Evolutionary conservation across 2,888 invertebrate genomes (phyloP).

Genomic region (Conus canariensis): DNA sequence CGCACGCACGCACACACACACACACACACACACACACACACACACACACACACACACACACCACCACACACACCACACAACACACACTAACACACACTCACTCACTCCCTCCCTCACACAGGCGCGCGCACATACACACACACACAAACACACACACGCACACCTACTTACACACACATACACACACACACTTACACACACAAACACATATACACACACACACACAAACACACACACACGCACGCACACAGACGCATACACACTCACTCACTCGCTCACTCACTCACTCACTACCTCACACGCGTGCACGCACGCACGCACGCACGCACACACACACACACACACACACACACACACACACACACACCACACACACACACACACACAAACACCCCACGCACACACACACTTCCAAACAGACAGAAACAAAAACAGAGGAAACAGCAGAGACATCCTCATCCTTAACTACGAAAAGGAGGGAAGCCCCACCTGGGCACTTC

Average conservation of each 20-base stretch:
- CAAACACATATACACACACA: constrained; percentile 14
- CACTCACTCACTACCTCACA: background rate
- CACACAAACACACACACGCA: constrained; percentile 11
- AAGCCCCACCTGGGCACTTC: constrained; percentile 85
- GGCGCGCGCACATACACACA: background rate
- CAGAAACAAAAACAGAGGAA: too few species aligned
- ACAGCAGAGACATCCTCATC: too few species aligned
- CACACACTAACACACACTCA: constrained; percentile 7
- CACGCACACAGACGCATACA: background rate
- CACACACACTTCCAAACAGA: too few species aligned
- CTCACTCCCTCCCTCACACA: background rate
- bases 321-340: background rate
- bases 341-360: background rate
- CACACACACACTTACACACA: background rate
- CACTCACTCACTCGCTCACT: background rate
- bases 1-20: too few species aligned
- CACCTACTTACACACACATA: background rate
- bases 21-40: too few species aligned
- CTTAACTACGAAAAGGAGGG: too few species aligned
- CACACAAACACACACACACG: background rate
- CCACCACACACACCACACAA: too few species aligned
- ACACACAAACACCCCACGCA: background rate
- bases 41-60: too few species aligned
- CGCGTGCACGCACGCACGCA: background rate
- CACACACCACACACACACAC: constrained; percentile 18